Evolutionary conservation across 2,888 invertebrate species (phyloP).

Genomic region (Slavum lentiscoides): DNA sequence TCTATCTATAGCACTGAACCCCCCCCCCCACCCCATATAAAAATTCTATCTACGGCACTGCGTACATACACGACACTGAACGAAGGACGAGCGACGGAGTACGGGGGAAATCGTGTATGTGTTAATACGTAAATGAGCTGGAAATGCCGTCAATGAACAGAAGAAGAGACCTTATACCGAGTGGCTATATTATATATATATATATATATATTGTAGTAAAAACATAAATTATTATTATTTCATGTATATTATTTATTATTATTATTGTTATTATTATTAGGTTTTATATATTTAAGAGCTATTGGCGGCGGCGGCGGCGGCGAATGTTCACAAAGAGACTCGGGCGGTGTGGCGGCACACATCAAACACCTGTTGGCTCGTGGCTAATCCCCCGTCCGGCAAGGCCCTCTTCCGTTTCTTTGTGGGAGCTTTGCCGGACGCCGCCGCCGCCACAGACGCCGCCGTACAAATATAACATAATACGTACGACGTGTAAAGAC

Average conservation of each 20-base stretch:
- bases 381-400: constrained; percentile 50
- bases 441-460: constrained; percentile 22
- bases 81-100: too few relatives aligned
- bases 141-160: not conserved
- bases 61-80: too few relatives aligned
- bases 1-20: too few relatives aligned
- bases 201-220: constrained; percentile 12
- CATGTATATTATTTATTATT: constrained; percentile 2
- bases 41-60: too few relatives aligned
- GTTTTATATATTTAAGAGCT: constrained; percentile 24
- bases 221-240: constrained; percentile 17
- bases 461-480: not conserved
- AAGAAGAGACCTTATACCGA: not conserved
- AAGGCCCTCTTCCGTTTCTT: constrained; percentile 20
- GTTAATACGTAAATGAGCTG: too few relatives aligned
- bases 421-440: constrained; percentile 47
- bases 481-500: too few relatives aligned
- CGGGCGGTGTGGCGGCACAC: constrained; percentile 51
- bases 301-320: constrained; percentile 34
- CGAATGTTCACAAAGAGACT: constrained; percentile 33
- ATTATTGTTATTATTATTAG: constrained; percentile 20
- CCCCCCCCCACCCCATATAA: too few relatives aligned
- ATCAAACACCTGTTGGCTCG: constrained; percentile 55
- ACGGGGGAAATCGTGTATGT: too few relatives aligned
- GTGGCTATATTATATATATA: too few relatives aligned